Evolutionary conservation across 37 sponge, comb jelly and placozoan genomes (phyloP), one percentile per base, ranked within the genome.

Genomic region (Cliona cf. orientalis): DNA sequence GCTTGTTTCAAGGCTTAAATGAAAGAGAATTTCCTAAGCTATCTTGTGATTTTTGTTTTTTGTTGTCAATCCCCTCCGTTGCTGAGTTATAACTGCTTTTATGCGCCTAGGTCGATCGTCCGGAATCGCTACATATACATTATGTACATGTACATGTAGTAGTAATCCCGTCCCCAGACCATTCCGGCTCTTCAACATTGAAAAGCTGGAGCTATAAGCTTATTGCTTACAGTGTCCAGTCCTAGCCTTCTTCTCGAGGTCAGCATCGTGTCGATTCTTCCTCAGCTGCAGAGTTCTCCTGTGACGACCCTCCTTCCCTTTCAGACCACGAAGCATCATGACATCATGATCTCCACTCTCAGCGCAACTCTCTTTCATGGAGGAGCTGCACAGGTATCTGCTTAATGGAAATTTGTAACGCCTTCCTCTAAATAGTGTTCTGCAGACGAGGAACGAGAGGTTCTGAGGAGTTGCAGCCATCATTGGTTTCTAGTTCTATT

Each of bases 221-320:
- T 43, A 36, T 3, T 31, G 28, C 90, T 66, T 49, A 90, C 90
- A 84, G 33, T 71, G 34, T 56, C 37, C 22, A 22, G 2, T 74
- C 44, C 90, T 84, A 33, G 90, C 85, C 31, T 62, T 57, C 45
- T 62, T 56, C 84, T 90, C 90, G 22, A 90, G 60, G 1, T 57
- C 79, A 46, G 90, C 85, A 66, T 84, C 55, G 6, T 40, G n/a
- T 19, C 85, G 40, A 55, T 90, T 90, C 49, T 66, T 45, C 42
- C 80, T 3, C 29, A 84, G 55, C 1, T n/a, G n/a, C n/a, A n/a
- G n/a, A 36, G 32, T 1, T 61, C 63, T 41, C 32, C 5, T 62
- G 6, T 26, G 1, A 32, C 42, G 32, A 42, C 14, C 31, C 73
- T 45, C 42, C 42, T 42, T 43, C 33, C 6, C 44, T 72, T 72